Percentiles rank a stretch among this genome's conserved stretches.
Evolutionary conservation across 2,113 vertebrate species (phyloP).

Genomic region (Collichthys lucidus): DNA sequence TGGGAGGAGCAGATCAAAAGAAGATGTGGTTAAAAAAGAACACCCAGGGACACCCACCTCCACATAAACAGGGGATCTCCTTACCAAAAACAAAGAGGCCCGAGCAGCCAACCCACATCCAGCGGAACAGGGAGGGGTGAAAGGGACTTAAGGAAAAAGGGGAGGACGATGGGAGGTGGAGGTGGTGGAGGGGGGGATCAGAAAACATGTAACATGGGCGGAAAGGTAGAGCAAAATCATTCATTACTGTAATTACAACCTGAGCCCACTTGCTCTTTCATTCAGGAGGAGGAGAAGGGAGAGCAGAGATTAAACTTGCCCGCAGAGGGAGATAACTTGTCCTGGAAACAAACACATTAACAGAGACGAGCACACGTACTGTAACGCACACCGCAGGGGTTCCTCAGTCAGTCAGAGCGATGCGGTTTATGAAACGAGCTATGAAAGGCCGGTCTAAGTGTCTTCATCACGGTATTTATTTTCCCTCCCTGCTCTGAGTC

Average conservation of each 20-base stretch:
- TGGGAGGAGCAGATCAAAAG: constrained; percentile 72
- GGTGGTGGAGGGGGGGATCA: constrained; percentile 9
- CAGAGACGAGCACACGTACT: constrained; percentile 1
- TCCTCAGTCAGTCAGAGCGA: constrained; percentile 47
- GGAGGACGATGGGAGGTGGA: background rate
- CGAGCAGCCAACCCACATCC: constrained; percentile 65
- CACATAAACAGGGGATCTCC: constrained; percentile 80
- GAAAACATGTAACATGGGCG: constrained; percentile 65
- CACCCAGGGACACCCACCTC: constrained; percentile 77
- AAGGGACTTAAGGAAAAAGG: constrained; percentile 26
- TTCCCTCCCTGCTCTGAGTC: constrained; percentile 51
- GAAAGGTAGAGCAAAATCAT: constrained; percentile 80
- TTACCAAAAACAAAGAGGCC: constrained; percentile 78
- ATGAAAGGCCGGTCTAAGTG: constrained; percentile 53
- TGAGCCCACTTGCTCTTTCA: constrained; percentile 78
- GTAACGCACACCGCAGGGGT: constrained; percentile 33
- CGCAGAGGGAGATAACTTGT: constrained; percentile 46
- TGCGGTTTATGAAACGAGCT: constrained; percentile 53
- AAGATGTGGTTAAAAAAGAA: constrained; percentile 69
- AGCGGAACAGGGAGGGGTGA: constrained; percentile 59
- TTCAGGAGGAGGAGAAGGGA: constrained; percentile 64
- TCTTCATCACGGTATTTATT: constrained; percentile 60
- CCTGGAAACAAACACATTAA: constrained; percentile 15
- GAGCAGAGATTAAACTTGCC: constrained; percentile 50
- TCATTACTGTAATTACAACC: constrained; percentile 85